Base-by-base conservation (phyloP, 2,888 invertebrate genomes). In the Folsomia candida region DNA sequence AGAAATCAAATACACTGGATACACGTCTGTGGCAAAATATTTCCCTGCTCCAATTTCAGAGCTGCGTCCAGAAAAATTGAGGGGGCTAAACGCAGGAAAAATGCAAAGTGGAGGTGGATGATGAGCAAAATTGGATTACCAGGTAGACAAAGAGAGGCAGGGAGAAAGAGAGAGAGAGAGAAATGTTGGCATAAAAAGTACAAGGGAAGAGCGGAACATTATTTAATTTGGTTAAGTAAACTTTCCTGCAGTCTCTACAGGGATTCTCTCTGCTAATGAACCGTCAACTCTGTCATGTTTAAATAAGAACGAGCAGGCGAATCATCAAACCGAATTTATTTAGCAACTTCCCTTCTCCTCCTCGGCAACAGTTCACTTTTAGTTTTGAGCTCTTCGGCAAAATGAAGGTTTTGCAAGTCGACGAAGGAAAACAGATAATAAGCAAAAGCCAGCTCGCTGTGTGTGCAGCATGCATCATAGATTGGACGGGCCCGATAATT, bases 201-300 rank as follows among this genome's bases (percentile, higher is more conserved):
- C n/a, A n/a, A n/a, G n/a, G n/a, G n/a, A n/a, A n/a, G 9, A 11
- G 47, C 9, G 47, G 47, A 59, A 25, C 59, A 59, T 62, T 62
- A 62, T 62, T 62, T 62, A 62, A 62, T 62, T 62, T 25, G 29
- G 6, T 62, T 62, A 27, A 62, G 62, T 28, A 62, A 62, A 62
- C 62, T 62, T 20, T n/a, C 20, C 6, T 6, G 6, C 9, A 20
- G 57, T 6, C 6, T n/a, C 57, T 57, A n/a, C n/a, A 11, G 22
- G 57, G 57, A 57, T 20, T 57, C 57, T 6, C 47, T 57, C 22
- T 22, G 20, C 57, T 57, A 57, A 47, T 47, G 47, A 47, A 47
- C 47, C 47, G n/a, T 47, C 47, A 47, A 47, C 47, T 47, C 9
- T 47, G 18, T 47, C 9, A 47, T 47, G 47, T 18, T 47, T 47